Percentiles rank a stretch among this genome's conserved stretches.
These are phyloP conservation scores for Lethocerus indicus DNA, from an alignment of 1,140 invertebrate genomes.

Conservation along the genomic window DNA sequence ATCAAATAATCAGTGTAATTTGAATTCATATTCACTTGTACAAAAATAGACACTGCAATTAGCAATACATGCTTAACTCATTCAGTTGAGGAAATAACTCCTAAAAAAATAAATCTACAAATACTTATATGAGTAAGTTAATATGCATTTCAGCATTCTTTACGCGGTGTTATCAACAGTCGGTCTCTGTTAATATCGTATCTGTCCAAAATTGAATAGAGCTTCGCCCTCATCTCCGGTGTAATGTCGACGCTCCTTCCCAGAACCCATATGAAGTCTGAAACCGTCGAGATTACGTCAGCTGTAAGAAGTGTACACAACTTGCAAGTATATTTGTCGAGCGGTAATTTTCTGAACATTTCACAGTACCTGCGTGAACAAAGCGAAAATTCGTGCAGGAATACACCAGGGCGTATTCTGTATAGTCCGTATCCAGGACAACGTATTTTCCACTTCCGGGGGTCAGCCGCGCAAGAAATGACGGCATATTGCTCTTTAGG, in stretches of 20 bases:
- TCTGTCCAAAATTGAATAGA: conserved; percentile 11
- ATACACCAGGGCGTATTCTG: conserved; percentile 47
- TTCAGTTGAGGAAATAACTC: too few relatives aligned
- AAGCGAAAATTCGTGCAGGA: conserved; percentile 44
- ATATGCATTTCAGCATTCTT: conserved; percentile 9
- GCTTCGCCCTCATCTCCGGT: conserved; percentile 5
- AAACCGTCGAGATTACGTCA: too few relatives aligned
- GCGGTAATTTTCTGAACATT: too few relatives aligned
- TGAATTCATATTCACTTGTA: too few relatives aligned
- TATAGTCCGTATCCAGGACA: conserved; percentile 51
- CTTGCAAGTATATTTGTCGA: too few relatives aligned
- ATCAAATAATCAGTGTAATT: too few relatives aligned
- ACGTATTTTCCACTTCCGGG: conserved; percentile 47
- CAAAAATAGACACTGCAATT: too few relatives aligned
- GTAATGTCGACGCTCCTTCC: conserved; percentile 10
- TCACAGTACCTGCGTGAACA: conserved; percentile 37
- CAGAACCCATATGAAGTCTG: conserved; percentile 14
- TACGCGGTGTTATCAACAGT: conserved; percentile 10
- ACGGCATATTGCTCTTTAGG: conserved; percentile 34
- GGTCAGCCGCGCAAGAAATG: conserved; percentile 38
- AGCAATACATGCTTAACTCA: too few relatives aligned
- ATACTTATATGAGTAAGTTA: too few relatives aligned
- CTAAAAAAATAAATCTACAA: too few relatives aligned
- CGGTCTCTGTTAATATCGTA: conserved; percentile 11
- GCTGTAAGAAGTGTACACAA: too few relatives aligned